A percentile compares a stretch with the other conserved stretches of the same genome.
phyloP scores from a whole-genome alignment of 2,113 vertebrate species.

The Turdus rufiventris region DNA sequence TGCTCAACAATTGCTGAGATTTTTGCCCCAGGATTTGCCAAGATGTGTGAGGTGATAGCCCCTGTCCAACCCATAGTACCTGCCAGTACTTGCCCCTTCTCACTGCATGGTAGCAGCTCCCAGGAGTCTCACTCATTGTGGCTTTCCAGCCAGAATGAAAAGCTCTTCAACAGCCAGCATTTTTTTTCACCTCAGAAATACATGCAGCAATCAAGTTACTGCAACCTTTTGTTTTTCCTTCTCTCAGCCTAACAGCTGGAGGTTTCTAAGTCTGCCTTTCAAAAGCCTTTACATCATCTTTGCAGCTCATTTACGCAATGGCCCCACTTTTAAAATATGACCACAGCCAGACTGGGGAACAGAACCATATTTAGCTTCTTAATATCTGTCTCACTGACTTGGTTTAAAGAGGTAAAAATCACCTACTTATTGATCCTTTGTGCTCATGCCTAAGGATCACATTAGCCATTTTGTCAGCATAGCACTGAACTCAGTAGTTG shows the following conservation, averaged over 20 bases:
- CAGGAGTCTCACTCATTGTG: not conserved
- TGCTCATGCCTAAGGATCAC: not conserved
- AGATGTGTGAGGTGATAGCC: not conserved
- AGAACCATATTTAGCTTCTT: not conserved
- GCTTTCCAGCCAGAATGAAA: not conserved
- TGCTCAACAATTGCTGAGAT: not conserved
- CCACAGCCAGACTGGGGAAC: not conserved
- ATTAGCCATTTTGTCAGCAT: slow-evolving; percentile 20
- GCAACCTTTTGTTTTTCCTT: not conserved
- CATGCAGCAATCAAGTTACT: not conserved
- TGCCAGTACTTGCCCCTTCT: not conserved
- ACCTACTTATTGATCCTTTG: slow-evolving; percentile 1
- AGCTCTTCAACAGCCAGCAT: not conserved
- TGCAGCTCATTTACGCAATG: not conserved
- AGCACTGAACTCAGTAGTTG: not conserved
- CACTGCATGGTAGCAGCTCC: rapidly evolving
- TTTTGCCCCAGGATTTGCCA: not conserved
- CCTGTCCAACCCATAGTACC: rapidly evolving
- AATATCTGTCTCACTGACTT: slow-evolving; percentile 3
- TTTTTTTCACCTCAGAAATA: not conserved
- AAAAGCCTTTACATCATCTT: slow-evolving; percentile 22
- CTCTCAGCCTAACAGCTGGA: slow-evolving; percentile 28
- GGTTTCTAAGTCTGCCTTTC: not conserved
- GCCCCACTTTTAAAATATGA: not conserved
- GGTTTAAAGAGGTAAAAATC: slow-evolving; percentile 32